A percentile compares a stretch with the other conserved stretches of the same genome.
phyloP scores from a whole-genome alignment of 2,113 vertebrate species.

The Rhinopomastus cyanomelas region DNA sequence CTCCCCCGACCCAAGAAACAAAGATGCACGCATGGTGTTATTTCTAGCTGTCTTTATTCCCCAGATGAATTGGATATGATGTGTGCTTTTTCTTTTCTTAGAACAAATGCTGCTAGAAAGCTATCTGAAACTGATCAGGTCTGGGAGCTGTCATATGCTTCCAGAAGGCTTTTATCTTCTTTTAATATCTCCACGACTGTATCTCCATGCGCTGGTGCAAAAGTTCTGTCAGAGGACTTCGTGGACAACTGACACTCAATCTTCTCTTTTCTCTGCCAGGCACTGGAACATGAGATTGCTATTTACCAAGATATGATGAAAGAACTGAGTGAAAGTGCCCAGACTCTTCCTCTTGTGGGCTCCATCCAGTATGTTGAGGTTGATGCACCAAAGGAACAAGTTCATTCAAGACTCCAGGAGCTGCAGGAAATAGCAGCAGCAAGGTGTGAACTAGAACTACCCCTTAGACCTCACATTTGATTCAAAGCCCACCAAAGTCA shows the following conservation, averaged over 20 bases:
- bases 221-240: neutral
- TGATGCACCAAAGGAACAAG: slow-evolving; percentile 64
- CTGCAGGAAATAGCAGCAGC: slow-evolving; percentile 73
- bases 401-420: slow-evolving; percentile 70
- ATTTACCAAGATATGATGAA: slow-evolving; percentile 51
- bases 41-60: neutral
- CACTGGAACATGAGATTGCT: slow-evolving; percentile 69
- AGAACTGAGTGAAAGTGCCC: slow-evolving; percentile 49
- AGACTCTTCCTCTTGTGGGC: slow-evolving; percentile 4
- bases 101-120: neutral
- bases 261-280: slow-evolving; percentile 31
- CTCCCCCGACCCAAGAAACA: neutral
- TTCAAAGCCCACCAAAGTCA: neutral
- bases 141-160: neutral
- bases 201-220: neutral
- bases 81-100: neutral
- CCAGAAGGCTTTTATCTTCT: neutral
- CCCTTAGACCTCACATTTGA: neutral
- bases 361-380: slow-evolving; percentile 65
- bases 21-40: neutral
- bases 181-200: neutral
- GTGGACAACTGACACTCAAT: neutral
- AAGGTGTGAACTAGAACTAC: slow-evolving; percentile 69
- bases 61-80: neutral
- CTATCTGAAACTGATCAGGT: neutral